phyloP scores from a whole-genome alignment of 2,888 invertebrate species.

The Hemaris fuciformis region DNA sequence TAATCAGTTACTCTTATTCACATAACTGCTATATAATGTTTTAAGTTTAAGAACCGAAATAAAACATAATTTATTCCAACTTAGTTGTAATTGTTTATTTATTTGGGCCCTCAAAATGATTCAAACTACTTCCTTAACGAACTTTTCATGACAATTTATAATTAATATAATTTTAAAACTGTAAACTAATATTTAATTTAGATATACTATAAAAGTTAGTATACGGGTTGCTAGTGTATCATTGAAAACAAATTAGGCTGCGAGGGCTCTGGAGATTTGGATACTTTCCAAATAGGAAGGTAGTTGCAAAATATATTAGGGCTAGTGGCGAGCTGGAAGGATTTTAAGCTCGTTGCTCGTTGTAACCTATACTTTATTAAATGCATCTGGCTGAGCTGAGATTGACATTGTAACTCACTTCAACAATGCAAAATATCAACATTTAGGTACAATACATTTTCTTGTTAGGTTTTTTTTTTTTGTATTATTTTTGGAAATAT shows the following conservation, averaged over 20 bases:
- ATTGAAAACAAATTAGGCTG: conserved; percentile 33
- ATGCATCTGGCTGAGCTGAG: background rate
- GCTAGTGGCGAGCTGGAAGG: background rate
- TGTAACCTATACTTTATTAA: background rate
- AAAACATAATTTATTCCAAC: no score
- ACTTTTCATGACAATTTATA: background rate
- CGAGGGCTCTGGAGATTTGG: conserved; percentile 27
- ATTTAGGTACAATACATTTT: no score
- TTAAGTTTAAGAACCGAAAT: no score
- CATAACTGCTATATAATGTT: no score
- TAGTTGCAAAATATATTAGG: conserved; percentile 13
- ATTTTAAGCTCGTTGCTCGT: background rate
- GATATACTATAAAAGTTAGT: background rate
- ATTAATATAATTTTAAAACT: background rate
- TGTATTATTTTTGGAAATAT: no score
- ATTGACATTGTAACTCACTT: background rate
- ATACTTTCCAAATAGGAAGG: conserved; percentile 29
- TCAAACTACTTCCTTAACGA: background rate
- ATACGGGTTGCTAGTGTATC: conserved; percentile 36
- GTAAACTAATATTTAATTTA: background rate
- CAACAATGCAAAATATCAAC: no score
- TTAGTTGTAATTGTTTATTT: no score
- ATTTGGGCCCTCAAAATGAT: no score
- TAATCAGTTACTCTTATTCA: no score
- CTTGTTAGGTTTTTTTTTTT: no score